These are phyloP conservation scores for Chaitophorus viminalis DNA, from an alignment of 2,888 invertebrate species.

Conservation along the genomic window DNA sequence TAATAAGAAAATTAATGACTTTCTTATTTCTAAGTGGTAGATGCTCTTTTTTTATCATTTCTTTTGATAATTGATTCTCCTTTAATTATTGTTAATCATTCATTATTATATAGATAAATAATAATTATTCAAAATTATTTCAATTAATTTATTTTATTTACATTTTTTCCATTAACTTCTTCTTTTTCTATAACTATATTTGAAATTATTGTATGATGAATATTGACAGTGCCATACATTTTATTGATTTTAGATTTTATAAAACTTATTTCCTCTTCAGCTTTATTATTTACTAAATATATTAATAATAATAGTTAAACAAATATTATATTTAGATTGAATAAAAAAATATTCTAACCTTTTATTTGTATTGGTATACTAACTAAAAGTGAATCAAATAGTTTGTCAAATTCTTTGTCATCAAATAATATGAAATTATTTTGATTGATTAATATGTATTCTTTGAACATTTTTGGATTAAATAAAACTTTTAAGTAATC, in stretches of 20 bases:
- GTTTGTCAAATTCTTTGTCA: slow-evolving; percentile 22
- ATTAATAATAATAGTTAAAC: not conserved
- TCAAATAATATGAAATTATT: slow-evolving; percentile 13
- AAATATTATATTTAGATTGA: not conserved
- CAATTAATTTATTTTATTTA: slow-evolving; percentile 15
- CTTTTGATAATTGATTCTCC: slow-evolving; percentile 4
- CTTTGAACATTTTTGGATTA: slow-evolving; percentile 38
- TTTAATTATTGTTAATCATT: not conserved
- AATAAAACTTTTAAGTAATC: slow-evolving; percentile 34
- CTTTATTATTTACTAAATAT: not conserved
- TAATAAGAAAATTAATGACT: slow-evolving; percentile 26
- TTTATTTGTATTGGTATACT: slow-evolving; percentile 30
- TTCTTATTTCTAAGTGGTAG: slow-evolving; percentile 8
- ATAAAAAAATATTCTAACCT: not conserved
- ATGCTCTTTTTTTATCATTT: slow-evolving; percentile 8
- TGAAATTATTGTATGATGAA: not conserved
- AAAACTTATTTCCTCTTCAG: not conserved
- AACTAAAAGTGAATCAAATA: slow-evolving; percentile 28
- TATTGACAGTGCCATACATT: not conserved
- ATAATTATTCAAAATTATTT: not conserved
- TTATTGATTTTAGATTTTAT: slow-evolving; percentile 21
- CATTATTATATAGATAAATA: not conserved
- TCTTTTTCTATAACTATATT: not conserved
- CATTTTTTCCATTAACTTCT: slow-evolving; percentile 20
- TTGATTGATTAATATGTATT: slow-evolving; percentile 25